These are phyloP conservation scores for Embiotoca jacksoni DNA, from an alignment of 2,113 vertebrate species.

Conservation along the genomic window DNA sequence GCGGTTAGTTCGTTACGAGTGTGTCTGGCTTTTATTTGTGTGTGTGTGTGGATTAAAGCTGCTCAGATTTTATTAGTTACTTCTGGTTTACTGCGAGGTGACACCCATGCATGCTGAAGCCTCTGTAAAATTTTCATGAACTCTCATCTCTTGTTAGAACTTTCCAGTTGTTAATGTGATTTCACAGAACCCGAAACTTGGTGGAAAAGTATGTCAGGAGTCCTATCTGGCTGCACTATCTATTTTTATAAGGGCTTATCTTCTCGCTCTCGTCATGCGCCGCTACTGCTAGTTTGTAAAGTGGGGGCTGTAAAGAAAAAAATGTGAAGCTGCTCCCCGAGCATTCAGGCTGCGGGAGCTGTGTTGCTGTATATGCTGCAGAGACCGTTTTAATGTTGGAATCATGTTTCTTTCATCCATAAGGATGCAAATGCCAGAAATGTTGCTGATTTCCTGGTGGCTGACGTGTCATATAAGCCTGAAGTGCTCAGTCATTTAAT, in stretches of 20 bases:
- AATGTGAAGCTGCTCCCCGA: conserved; percentile 13
- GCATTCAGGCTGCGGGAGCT: not conserved
- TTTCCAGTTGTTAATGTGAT: conserved; percentile 50
- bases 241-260: conserved; percentile 66
- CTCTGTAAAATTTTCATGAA: conserved; percentile 18
- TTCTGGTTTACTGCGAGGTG: conserved; percentile 5
- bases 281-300: conserved; percentile 29
- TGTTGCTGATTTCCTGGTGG: not conserved
- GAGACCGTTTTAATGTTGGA: conserved; percentile 28
- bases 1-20: not conserved
- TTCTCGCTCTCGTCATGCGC: conserved; percentile 34
- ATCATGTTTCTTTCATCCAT: conserved; percentile 15
- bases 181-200: conserved; percentile 40
- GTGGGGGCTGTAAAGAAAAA: conserved; percentile 29
- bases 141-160: conserved; percentile 17
- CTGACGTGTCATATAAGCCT: too few relatives aligned
- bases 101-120: conserved; percentile 6
- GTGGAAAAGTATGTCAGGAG: conserved; percentile 48
- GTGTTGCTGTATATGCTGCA: not conserved
- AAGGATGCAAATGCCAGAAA: not conserved
- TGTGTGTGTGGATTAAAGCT: not conserved
- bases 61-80: conserved; percentile 24
- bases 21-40: not conserved
- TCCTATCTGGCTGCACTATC: conserved; percentile 51
- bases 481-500: not conserved